phyloP scores from a whole-genome alignment of 2,797 vertebrate species.

The Artibeus jamaicensis region DNA sequence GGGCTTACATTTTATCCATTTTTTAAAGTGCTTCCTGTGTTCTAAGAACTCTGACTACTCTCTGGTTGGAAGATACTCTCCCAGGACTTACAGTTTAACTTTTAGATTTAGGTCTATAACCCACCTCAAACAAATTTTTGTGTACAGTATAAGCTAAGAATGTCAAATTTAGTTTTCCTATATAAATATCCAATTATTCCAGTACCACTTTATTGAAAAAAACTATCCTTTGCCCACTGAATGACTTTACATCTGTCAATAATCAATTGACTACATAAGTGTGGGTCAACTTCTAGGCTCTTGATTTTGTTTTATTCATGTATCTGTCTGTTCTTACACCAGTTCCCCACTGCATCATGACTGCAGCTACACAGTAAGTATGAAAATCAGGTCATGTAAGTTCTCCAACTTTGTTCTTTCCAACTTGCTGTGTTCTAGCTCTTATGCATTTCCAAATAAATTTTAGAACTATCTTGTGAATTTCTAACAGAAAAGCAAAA shows the following conservation, averaged over 20 bases:
- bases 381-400: neutral
- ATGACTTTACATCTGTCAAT: neutral
- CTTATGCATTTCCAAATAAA: neutral
- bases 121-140: constrained; percentile 1
- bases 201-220: constrained; percentile 2
- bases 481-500: constrained; percentile 29
- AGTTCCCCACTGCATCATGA: neutral
- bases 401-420: neutral
- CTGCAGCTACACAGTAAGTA: neutral
- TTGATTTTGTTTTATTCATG: neutral
- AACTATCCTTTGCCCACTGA: neutral
- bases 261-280: neutral
- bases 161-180: neutral
- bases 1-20: neutral
- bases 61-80: neutral
- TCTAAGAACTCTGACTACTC: neutral
- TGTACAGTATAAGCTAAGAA: neutral
- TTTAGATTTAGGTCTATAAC: constrained; percentile 29
- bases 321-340: neutral
- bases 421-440: neutral
- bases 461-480: constrained; percentile 18
- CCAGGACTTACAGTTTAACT: neutral
- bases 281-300: neutral
- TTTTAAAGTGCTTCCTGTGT: neutral
- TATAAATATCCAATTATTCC: neutral